Evolutionary conservation across 2,888 invertebrate genomes (phyloP).

Genomic region (Eupithecia subumbrata): DNA sequence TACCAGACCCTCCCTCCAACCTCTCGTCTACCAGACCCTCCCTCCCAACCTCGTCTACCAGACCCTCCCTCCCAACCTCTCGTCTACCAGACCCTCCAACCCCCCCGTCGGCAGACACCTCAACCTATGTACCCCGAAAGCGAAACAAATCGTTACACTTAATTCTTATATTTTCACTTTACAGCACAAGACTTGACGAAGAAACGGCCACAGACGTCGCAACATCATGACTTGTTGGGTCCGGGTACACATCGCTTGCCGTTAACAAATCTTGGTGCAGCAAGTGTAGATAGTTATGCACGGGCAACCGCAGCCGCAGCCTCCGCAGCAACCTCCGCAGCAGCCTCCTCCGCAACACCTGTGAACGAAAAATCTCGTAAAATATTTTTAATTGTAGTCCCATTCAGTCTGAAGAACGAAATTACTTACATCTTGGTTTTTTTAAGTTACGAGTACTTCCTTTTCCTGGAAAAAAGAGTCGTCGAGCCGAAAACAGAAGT

Average conservation of each 20-base stretch:
- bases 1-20: no score
- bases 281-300: conserved; percentile 75
- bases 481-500: conserved; percentile 31
- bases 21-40: no score
- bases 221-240: conserved; percentile 4
- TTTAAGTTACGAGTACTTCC: conserved; percentile 44
- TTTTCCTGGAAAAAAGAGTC: conserved; percentile 24
- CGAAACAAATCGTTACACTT: conserved; percentile 41
- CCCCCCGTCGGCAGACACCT: no score
- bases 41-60: no score
- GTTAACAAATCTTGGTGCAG: conserved; percentile 76
- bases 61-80: no score
- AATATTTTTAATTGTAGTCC: no score
- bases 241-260: neutral
- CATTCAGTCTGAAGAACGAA: no score
- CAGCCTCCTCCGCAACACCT: conserved; percentile 64
- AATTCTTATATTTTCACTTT: conserved; percentile 54
- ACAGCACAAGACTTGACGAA: conserved; percentile 39
- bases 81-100: no score
- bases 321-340: conserved; percentile 50
- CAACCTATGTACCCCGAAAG: neutral
- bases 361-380: conserved; percentile 15
- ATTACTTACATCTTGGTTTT: conserved; percentile 56
- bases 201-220: neutral
- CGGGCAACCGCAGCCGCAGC: conserved; percentile 63